Conservation (phyloP, 2,113 vertebrate genomes). For the Australoheros scitulus region DNA sequence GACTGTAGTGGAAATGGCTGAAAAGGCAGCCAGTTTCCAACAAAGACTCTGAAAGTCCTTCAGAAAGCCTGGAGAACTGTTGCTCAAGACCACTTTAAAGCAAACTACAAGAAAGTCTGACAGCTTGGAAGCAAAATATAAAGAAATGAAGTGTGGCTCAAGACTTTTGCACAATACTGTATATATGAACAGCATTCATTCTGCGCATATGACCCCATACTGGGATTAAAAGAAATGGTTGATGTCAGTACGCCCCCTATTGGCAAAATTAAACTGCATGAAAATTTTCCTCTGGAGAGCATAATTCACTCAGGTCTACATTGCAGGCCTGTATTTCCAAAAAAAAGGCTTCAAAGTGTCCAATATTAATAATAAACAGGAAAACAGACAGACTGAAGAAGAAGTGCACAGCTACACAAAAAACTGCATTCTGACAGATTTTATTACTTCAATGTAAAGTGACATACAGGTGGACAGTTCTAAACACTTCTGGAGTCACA, state of each 20-base stretch:
- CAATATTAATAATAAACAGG: neutral
- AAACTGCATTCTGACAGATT: neutral
- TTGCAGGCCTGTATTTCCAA: neutral
- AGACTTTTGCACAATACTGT: neutral
- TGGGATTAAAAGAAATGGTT: neutral
- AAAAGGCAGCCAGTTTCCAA: neutral
- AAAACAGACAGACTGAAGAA: neutral
- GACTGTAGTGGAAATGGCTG: too few relatives aligned
- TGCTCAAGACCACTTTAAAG: neutral
- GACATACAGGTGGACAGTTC: neutral
- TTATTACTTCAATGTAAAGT: constrained; percentile 9
- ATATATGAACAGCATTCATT: too few relatives aligned
- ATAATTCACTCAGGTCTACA: neutral
- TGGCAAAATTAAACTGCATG: neutral
- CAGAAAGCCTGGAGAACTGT: neutral
- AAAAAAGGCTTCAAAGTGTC: too few relatives aligned
- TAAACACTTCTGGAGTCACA: constrained; percentile 4
- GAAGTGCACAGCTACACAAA: neutral
- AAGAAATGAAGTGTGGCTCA: neutral
- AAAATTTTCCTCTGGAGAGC: neutral
- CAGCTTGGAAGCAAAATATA: neutral
- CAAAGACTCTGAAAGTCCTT: neutral
- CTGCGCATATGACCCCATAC: neutral
- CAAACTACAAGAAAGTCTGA: neutral
- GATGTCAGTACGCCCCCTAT: constrained; percentile 22